Base-by-base conservation (phyloP, 1,140 invertebrate genomes). In the Euura saliciscinereae region DNA sequence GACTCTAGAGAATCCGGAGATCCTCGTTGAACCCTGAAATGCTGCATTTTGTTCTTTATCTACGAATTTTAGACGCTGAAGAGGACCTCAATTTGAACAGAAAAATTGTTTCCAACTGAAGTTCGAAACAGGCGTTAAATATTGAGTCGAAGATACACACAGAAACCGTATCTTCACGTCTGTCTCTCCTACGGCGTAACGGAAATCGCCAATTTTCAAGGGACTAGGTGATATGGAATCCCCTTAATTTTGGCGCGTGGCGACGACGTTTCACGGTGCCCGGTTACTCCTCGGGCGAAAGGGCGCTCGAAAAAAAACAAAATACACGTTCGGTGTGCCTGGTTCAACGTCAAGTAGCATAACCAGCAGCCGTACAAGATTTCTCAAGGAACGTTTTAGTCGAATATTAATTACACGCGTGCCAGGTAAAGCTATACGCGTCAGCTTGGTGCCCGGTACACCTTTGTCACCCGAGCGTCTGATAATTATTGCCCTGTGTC, bases 231-330 rank as follows among this genome's bases (percentile, higher is more conserved):
- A 59, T 59, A 59, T 59, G 51, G 51, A 59, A 59, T 59, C 51
- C 51, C 51, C 51, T 59, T 59, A 59, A 59, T 59, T 59, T 59
- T 59, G 51, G 51, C 51, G 51, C 51, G 51, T 59, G 51, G 10
- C 51, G 13, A 11, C 51, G 8, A n/a, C 51, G 8, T 59, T 59
- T 59, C 51, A 59, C 10, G 51, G 51, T 59, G 51, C 51, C 13
- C 51, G 51, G 51, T 59, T 59, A 11, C 51, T 11, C 51, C 51
- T 59, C 51, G 51, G 51, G 51, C 51, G 8, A 59, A 59, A 59
- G 51, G 51, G 51, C 51, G 51, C 28, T 28, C 28, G 28, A 28
- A 28, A 28, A 28, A 28, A 28, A 28, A 28, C 28, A 28, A 28
- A 28, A 28, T 28, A 28, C 28, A 28, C 28, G 28, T 1, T 28